Conservation (phyloP, 2,113 vertebrate genomes). For the Elachura formosa region DNA sequence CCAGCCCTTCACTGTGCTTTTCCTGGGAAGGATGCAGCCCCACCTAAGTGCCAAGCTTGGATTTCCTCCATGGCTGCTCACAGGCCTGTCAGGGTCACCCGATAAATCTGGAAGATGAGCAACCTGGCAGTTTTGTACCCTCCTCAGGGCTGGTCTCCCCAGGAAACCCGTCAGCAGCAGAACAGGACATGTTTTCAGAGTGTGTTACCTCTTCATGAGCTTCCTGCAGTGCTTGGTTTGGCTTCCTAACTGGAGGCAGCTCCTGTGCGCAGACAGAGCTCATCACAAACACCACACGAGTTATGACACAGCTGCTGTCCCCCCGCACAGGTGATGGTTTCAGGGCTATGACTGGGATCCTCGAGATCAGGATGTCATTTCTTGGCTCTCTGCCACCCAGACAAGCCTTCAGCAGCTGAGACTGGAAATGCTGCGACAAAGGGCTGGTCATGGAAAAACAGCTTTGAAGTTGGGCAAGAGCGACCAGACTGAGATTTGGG, state of each 20-base stretch:
- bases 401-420: not conserved
- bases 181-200: not conserved
- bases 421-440: not conserved
- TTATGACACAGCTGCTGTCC: not conserved
- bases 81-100: not conserved
- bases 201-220: not conserved
- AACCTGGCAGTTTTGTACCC: not conserved
- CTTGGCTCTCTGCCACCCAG: slow-evolving; percentile 45
- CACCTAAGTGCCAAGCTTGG: not conserved
- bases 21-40: not conserved
- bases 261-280: not conserved
- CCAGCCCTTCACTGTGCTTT: not conserved
- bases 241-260: not conserved
- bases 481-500: slow-evolving; percentile 17
- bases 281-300: not conserved
- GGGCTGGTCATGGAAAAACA: slow-evolving; percentile 2
- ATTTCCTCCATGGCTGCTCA: not conserved
- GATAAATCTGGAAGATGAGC: not conserved
- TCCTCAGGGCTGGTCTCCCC: not conserved
- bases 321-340: not conserved
- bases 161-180: slow-evolving; percentile 23
- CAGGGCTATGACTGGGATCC: not conserved
- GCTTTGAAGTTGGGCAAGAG: slow-evolving; percentile 26
- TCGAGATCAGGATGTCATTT: slow-evolving; percentile 11
- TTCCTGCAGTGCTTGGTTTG: not conserved